Base-by-base conservation (phyloP, 2,113 vertebrate species). In the Rhagologus leucostigma region DNA sequence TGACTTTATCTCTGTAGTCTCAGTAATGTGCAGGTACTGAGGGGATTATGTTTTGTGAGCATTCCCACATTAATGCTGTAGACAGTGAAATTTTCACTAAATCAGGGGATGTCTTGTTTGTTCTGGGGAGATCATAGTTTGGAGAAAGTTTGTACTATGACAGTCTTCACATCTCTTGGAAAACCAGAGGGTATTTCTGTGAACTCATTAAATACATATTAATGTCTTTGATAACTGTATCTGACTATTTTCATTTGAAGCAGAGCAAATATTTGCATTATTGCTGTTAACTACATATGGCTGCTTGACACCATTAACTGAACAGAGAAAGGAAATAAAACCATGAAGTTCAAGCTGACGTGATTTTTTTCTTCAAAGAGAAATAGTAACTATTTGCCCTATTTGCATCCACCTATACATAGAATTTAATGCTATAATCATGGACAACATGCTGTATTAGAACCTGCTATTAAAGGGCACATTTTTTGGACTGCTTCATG, bases 201-300 rank as follows among this genome's bases (percentile, higher is more conserved):
- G 33, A 85, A 76, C 41, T 79, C 21, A 49, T 84, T 77, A 76
- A 57, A 83, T 74, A 18, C 17, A 26, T 57, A 63, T 35, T 64
- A 49, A 83, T 87, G 55, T 84, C 9, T 90, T 89, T 93, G 60
- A 89, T 92, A 89, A 49, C 41, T 59, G 20, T 70, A 33, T 69
- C 75, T 86, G 53, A 77, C n/a, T 89, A 46, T 71, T 93, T 92
- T 57, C 13, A 49, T 86, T 84, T 92, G 73, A 95, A 93, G 56
- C 2, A 0, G 13, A 84, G 63, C 44, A 78, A 70, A 85, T 93
- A 78, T 84, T 86, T 87, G 15, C 37, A 71, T 87, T 95, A 59
- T 52, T 84, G 30, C 37, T 69, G 39, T 63, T 79, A 87, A 65
- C n/a, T 86, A 20, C 14, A 11, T 49, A 37, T 26, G 21, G 3